Percentiles rank a stretch among this genome's conserved stretches.
Evolutionary conservation across 2,888 invertebrate genomes (phyloP).

Genomic region (Caenorhabditis angaria): DNA sequence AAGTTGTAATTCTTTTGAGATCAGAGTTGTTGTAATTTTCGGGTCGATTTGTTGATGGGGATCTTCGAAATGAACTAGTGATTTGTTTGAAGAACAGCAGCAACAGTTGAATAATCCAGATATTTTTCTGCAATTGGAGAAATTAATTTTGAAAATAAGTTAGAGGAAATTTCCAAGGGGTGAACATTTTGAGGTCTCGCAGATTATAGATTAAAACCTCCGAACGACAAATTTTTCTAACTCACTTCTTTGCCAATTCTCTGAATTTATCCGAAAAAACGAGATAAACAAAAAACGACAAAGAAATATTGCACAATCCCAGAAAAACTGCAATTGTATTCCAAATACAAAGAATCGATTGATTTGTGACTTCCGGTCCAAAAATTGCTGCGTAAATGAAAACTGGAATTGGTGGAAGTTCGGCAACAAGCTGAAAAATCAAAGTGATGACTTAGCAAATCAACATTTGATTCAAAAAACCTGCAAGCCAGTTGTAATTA

Average conservation of each 20-base stretch:
- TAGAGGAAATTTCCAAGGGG: too few relatives aligned
- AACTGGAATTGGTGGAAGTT: slow-evolving; percentile 64
- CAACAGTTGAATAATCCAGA: neutral
- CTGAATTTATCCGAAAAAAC: slow-evolving; percentile 65
- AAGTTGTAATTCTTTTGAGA: slow-evolving; percentile 6
- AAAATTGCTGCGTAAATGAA: slow-evolving; percentile 59
- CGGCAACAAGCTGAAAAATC: slow-evolving; percentile 54
- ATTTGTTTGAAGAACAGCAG: neutral
- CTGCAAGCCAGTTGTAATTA: slow-evolving; percentile 65
- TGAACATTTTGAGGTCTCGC: too few relatives aligned
- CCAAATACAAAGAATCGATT: slow-evolving; percentile 46
- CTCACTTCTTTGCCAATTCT: slow-evolving; percentile 59
- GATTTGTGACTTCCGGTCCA: slow-evolving; percentile 50
- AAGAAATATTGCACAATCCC: slow-evolving; percentile 66
- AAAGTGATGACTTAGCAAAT: too few relatives aligned
- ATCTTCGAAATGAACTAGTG: neutral
- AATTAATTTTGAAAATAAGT: too few relatives aligned
- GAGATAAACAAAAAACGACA: slow-evolving; percentile 69
- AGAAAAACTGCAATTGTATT: slow-evolving; percentile 61
- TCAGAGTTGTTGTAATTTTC: neutral
- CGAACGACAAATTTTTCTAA: too few relatives aligned
- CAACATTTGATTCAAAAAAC: too few relatives aligned
- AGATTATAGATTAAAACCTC: too few relatives aligned
- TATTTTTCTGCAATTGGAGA: neutral
- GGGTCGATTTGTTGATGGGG: slow-evolving; percentile 1